phyloP scores from a whole-genome alignment of 2,888 invertebrate species.

The Acrobasis consociella region DNA sequence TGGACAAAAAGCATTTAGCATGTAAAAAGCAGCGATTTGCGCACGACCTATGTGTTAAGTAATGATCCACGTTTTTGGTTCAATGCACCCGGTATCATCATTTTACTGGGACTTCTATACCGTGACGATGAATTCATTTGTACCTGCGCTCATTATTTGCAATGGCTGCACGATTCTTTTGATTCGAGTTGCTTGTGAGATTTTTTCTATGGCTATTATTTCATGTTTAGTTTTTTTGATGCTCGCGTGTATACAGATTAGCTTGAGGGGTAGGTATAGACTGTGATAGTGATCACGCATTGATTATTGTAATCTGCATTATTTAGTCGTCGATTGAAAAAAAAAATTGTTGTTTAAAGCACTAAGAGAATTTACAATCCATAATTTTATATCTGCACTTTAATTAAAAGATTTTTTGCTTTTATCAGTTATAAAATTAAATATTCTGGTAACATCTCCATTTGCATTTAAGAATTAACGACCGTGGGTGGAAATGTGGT shows the following conservation, averaged over 20 bases:
- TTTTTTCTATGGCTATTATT: conserved; percentile 31
- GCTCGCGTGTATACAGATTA: conserved; percentile 14
- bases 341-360: not conserved
- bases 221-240: conserved; percentile 19
- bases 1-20: conserved; percentile 59
- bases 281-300: not conserved
- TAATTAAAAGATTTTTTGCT: not conserved
- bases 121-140: conserved; percentile 68
- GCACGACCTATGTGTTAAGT: conserved; percentile 74
- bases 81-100: conserved; percentile 76
- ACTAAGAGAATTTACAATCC: not conserved
- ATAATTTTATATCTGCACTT: not conserved
- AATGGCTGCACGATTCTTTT: conserved; percentile 52
- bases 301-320: conserved; percentile 1
- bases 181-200: conserved; percentile 36
- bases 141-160: conserved; percentile 56
- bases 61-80: conserved; percentile 79
- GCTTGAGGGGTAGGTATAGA: not conserved
- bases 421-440: conserved; percentile 16
- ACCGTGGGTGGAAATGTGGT: conserved; percentile 43
- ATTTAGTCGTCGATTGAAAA: conserved; percentile 1
- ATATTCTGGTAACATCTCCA: conserved; percentile 11
- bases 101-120: conserved; percentile 67
- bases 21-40: conserved; percentile 64
- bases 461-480: conserved; percentile 39